Conservation (phyloP, 2,888 invertebrate species). For the Neoitamus cyanurus region DNA sequence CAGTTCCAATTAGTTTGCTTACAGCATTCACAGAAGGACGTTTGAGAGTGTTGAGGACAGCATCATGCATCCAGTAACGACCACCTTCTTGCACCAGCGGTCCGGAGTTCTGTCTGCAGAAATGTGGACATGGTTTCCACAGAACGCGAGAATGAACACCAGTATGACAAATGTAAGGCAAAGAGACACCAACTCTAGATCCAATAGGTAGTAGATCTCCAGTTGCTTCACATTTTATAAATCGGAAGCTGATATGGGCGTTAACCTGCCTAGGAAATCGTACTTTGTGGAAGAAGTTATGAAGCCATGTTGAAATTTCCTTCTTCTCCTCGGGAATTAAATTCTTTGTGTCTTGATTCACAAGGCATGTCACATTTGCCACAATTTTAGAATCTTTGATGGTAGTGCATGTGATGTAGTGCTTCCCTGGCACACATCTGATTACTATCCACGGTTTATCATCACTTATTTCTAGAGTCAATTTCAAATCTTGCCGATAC, state of each 20-base stretch:
- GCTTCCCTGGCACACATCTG: constrained; percentile 79
- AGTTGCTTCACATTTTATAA: constrained; percentile 74
- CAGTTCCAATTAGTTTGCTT: constrained; percentile 73
- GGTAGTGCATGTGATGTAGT: constrained; percentile 84
- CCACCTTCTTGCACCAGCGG: constrained; percentile 67
- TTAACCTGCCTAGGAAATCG: constrained; percentile 75
- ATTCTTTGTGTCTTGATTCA: constrained; percentile 75
- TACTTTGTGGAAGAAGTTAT: constrained; percentile 75
- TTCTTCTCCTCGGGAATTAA: constrained; percentile 76
- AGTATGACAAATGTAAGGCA: constrained; percentile 84
- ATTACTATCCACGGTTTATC: constrained; percentile 83
- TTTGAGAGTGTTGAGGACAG: constrained; percentile 67
- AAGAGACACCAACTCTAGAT: constrained; percentile 80
- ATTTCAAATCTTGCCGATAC: constrained; percentile 73
- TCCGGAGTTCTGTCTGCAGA: constrained; percentile 70
- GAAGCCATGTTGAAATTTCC: constrained; percentile 79
- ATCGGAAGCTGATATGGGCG: constrained; percentile 82
- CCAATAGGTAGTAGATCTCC: constrained; percentile 73
- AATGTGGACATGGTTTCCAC: constrained; percentile 74
- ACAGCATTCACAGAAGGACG: constrained; percentile 68
- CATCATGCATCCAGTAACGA: constrained; percentile 73
- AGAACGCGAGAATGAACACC: constrained; percentile 74
- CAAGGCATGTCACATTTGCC: constrained; percentile 82
- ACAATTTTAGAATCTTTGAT: constrained; percentile 81
- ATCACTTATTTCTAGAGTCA: constrained; percentile 78